These are phyloP conservation scores for Ramazzottius varieornatus DNA, from an alignment of 2,888 invertebrate genomes.

Conservation along the genomic window DNA sequence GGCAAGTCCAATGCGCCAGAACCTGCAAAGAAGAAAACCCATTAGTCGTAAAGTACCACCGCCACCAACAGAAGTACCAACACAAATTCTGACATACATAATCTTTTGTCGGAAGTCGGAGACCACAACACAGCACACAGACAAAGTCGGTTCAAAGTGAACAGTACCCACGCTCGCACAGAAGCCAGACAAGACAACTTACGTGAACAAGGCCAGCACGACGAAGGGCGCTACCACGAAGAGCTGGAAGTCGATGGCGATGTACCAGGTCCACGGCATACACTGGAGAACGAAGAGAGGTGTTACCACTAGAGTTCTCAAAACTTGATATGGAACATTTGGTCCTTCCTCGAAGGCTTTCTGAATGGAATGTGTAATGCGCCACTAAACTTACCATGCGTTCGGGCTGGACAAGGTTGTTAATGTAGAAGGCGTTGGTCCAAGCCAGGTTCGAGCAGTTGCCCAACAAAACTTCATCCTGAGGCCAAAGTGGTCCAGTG, in stretches of 20 bases:
- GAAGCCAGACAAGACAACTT: not conserved
- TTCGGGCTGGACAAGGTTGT: not conserved
- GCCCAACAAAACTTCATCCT: not conserved
- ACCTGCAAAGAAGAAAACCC: not conserved
- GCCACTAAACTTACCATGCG: not conserved
- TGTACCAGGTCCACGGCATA: conserved; percentile 1
- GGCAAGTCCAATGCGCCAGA: not conserved
- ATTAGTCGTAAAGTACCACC: too few species aligned
- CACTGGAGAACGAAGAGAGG: not conserved
- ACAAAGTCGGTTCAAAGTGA: not conserved
- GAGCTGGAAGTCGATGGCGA: not conserved
- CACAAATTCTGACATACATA: too few species aligned
- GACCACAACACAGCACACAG: too few species aligned
- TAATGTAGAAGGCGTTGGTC: not conserved
- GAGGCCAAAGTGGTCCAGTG: conserved; percentile 5
- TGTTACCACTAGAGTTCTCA: not conserved
- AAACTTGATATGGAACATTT: not conserved
- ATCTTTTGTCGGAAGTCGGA: too few species aligned
- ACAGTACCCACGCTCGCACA: not conserved
- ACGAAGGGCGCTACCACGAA: not conserved
- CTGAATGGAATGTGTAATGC: too few species aligned
- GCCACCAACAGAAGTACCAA: too few species aligned
- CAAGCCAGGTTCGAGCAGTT: not conserved
- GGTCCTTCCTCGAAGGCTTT: not conserved
- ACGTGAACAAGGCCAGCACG: not conserved